A percentile compares a stretch with the other conserved stretches of the same genome.
Evolutionary conservation across 2,113 vertebrate species (phyloP).

Genomic region (Andinoacara biseriatus): DNA sequence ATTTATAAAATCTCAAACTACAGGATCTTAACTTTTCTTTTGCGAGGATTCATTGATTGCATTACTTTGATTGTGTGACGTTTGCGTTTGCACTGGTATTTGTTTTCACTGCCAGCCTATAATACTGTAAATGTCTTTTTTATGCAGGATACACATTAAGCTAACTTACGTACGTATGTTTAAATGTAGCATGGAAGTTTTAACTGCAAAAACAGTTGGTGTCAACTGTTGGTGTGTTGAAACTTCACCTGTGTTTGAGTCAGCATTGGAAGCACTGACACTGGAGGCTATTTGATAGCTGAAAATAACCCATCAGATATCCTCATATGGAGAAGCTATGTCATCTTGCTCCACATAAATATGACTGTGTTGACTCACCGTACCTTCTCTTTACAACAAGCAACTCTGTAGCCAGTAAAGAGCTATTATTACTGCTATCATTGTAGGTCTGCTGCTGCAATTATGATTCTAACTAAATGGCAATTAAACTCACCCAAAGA

Average conservation of each 20-base stretch:
- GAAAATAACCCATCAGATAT: slow-evolving; percentile 3
- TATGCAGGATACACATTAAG: neutral
- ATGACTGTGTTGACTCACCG: neutral
- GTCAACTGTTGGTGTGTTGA: neutral
- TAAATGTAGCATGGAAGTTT: neutral
- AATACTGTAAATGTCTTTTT: neutral
- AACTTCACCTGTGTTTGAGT: neutral
- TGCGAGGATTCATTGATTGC: neutral
- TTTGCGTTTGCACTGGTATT: neutral
- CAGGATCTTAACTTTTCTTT: neutral
- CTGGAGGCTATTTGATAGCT: neutral
- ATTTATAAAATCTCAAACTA: neutral
- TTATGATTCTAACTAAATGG: neutral
- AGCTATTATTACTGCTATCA: neutral
- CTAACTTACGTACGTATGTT: neutral
- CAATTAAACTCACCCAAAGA: neutral
- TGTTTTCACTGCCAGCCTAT: neutral
- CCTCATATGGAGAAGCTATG: neutral
- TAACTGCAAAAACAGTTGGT: neutral
- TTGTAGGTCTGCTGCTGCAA: neutral
- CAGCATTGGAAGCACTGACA: slow-evolving; percentile 1
- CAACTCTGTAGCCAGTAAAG: neutral
- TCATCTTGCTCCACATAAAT: neutral
- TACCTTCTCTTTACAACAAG: neutral
- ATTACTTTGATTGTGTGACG: neutral